Evolutionary conservation across 2,888 invertebrate genomes (phyloP).

Genomic region (Myopa tessellatipennis): DNA sequence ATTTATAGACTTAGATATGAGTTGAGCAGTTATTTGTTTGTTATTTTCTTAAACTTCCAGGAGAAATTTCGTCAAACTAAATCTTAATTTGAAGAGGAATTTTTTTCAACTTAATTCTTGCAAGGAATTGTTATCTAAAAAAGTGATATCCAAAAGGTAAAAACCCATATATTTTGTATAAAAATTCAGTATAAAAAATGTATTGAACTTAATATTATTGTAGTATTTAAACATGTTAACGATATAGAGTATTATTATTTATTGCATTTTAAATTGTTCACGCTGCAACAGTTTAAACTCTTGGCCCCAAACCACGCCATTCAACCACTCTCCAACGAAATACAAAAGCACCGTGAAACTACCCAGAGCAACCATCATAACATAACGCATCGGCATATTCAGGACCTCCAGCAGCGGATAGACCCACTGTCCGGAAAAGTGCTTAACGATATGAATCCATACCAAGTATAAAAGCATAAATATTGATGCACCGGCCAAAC

Average conservation of each 20-base stretch:
- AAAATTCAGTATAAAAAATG: too few species aligned
- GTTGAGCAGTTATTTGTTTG: too few species aligned
- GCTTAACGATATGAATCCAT: slow-evolving; percentile 83
- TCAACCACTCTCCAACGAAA: slow-evolving; percentile 77
- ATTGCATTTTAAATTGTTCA: slow-evolving; percentile 23
- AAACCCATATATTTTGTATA: too few species aligned
- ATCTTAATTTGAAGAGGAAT: too few species aligned
- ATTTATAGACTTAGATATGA: too few species aligned
- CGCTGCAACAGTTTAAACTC: slow-evolving; percentile 68
- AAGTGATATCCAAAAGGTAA: too few species aligned
- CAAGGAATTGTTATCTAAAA: too few species aligned
- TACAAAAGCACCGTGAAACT: slow-evolving; percentile 74
- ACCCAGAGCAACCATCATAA: slow-evolving; percentile 77
- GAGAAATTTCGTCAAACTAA: too few species aligned
- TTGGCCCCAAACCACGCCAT: slow-evolving; percentile 78
- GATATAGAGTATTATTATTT: background rate
- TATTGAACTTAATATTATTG: too few species aligned
- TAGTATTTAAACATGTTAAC: too few species aligned
- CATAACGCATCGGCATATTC: slow-evolving; percentile 75
- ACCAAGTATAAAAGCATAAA: slow-evolving; percentile 79
- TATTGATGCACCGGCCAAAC: slow-evolving; percentile 72
- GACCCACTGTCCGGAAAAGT: slow-evolving; percentile 84
- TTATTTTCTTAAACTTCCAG: too few species aligned
- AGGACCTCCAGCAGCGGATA: slow-evolving; percentile 88
- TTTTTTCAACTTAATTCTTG: too few species aligned